A percentile compares a stretch with the other conserved stretches of the same genome.
These are phyloP conservation scores for Pantherophis alleghaniensis DNA, from an alignment of 2,797 vertebrate species.

Conservation along the genomic window DNA sequence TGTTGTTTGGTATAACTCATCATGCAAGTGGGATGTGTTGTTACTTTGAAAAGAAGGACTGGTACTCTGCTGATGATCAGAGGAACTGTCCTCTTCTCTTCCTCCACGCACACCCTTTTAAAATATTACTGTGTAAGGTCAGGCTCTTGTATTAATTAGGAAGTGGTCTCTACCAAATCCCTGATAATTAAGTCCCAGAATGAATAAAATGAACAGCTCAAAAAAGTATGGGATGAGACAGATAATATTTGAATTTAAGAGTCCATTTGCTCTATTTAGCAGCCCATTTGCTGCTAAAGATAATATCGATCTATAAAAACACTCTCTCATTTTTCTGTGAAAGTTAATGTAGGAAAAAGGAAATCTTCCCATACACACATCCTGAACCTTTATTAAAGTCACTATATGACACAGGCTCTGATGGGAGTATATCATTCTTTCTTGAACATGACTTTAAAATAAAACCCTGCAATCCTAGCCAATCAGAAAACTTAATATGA, in stretches of 20 bases:
- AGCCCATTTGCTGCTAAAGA: neutral
- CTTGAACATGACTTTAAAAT: neutral
- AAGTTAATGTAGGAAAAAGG: neutral
- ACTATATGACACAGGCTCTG: neutral
- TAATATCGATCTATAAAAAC: neutral
- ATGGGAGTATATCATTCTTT: neutral
- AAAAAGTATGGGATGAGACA: neutral
- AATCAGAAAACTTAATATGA: neutral
- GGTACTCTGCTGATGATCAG: neutral
- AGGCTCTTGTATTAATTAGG: neutral
- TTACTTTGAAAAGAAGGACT: neutral
- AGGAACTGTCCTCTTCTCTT: neutral
- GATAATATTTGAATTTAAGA: neutral
- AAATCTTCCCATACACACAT: neutral
- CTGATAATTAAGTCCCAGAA: constrained; percentile 5
- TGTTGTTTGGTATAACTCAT: neutral
- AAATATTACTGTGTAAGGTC: neutral
- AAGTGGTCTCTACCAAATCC: neutral
- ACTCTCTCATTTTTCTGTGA: neutral
- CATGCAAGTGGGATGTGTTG: neutral
- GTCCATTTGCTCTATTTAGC: neutral
- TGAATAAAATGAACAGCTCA: constrained; percentile 5
- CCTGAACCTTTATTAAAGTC: neutral
- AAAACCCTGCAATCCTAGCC: neutral
- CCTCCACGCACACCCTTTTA: neutral